Evolutionary conservation across 2,888 invertebrate species (phyloP), one percentile per base, ranked within the genome.

Genomic region (Tribolium freemani): DNA sequence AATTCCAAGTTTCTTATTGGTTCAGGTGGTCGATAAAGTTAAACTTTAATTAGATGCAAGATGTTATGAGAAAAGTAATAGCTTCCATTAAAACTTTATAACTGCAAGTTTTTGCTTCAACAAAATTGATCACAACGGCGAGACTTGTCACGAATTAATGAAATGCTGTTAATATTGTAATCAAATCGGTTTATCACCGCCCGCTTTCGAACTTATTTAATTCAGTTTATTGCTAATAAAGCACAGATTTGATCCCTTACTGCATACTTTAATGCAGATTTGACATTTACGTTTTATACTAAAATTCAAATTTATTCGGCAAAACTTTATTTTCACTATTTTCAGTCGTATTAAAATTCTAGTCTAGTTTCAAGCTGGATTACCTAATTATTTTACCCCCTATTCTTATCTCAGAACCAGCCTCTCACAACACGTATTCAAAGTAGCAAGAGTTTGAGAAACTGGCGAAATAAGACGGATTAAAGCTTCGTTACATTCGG

Each of bases 401-500:
- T 5, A 26, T 26, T 26, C 38, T 38, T 38, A 38, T n/a, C 8
- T 38, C 38, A 38, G 8, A 8, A 38, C 8, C 38, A 38, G 9
- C 6, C n/a, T 8, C 8, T 1, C 38, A 38, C n/a, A n/a, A n/a
- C n/a, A n/a, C n/a, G n/a, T 31, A 56, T 56, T 56, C 56, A 56
- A 56, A 56, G 56, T 56, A 38, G 31, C 31, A 13, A 5, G 5
- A 38, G 38, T 38, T 8, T 38, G 6, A 5, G 30, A 13, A 56
- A 10, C 11, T 56, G n/a, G 20, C 11, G 30, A 56, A 30, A 56
- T 56, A 56, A 30, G 54, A 13, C 2, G 56, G 56, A 56, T 56
- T 56, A 56, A 56, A 56, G 56, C 21, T 16, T 58, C 45, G 58
- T 58, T 58, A 31, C 44, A 58, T 58, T 58, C 44, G 16, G 38